Evolutionary conservation across 1,140 invertebrate species (phyloP).

Genomic region (Lucilia cuprina): DNA sequence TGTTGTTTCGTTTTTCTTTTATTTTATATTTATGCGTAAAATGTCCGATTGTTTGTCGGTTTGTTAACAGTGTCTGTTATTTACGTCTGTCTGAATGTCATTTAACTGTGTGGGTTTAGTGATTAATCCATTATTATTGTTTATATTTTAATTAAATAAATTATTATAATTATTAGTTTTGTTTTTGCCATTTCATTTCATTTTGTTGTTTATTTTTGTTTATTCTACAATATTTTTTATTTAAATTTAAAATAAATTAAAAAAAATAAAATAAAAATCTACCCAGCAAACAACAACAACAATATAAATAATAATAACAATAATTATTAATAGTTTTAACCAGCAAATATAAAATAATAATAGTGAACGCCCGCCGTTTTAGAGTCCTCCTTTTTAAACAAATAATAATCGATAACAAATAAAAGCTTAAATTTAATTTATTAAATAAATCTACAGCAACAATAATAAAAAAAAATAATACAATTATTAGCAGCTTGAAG

Average conservation of each 20-base stretch:
- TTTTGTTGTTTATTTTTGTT: background rate
- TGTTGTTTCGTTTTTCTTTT: too few relatives aligned
- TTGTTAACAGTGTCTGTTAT: too few relatives aligned
- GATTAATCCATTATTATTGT: too few relatives aligned
- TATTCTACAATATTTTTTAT: background rate
- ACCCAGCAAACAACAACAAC: background rate
- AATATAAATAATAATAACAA: background rate
- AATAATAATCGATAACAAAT: background rate
- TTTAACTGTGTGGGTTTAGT: too few relatives aligned
- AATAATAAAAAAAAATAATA: too few relatives aligned
- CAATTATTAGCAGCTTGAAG: background rate
- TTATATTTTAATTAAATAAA: too few relatives aligned
- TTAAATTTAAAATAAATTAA: background rate
- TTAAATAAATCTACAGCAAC: background rate
- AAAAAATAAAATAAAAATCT: background rate
- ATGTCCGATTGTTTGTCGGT: too few relatives aligned
- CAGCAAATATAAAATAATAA: background rate
- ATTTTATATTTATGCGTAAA: too few relatives aligned
- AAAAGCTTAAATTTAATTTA: background rate
- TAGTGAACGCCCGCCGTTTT: background rate
- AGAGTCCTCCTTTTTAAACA: constrained; percentile 1
- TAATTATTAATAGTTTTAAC: background rate
- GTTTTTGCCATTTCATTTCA: too few relatives aligned
- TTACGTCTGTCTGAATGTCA: too few relatives aligned
- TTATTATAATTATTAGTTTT: too few relatives aligned